Percentiles rank a stretch among this genome's conserved stretches.
phyloP scores from a whole-genome alignment of 2,797 vertebrate species.

The Spatula clypeata region DNA sequence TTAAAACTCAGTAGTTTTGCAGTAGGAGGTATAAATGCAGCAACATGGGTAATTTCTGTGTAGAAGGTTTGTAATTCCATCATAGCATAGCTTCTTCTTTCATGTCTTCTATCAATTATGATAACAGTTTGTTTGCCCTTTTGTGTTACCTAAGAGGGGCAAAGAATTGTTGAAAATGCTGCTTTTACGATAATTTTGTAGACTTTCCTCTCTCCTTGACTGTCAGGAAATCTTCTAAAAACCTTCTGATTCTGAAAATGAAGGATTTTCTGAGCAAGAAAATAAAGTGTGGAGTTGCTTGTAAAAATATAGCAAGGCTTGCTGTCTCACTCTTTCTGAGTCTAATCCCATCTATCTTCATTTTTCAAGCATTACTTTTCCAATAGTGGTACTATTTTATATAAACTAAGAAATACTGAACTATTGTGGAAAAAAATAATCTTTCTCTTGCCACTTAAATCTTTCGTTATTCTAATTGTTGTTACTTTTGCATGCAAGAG shows the following conservation, averaged over 20 bases:
- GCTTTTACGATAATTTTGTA: background rate
- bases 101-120: background rate
- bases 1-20: background rate
- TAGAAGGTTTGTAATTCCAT: background rate
- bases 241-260: background rate
- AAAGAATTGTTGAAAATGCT: background rate
- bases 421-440: background rate
- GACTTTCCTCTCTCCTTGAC: background rate
- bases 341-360: slow-evolving; percentile 27
- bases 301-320: background rate
- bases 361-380: background rate
- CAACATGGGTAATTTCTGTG: background rate
- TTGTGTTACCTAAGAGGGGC: background rate
- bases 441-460: background rate
- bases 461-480: background rate
- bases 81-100: background rate
- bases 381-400: background rate
- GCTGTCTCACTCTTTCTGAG: background rate
- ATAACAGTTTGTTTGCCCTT: background rate
- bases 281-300: background rate
- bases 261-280: background rate
- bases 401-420: background rate
- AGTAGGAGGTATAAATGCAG: background rate
- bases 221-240: background rate
- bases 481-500: background rate